A percentile compares a stretch with the other conserved stretches of the same genome.
These are phyloP conservation scores for Syngnathus typhle DNA, from an alignment of 2,113 vertebrate genomes.

Conservation along the genomic window DNA sequence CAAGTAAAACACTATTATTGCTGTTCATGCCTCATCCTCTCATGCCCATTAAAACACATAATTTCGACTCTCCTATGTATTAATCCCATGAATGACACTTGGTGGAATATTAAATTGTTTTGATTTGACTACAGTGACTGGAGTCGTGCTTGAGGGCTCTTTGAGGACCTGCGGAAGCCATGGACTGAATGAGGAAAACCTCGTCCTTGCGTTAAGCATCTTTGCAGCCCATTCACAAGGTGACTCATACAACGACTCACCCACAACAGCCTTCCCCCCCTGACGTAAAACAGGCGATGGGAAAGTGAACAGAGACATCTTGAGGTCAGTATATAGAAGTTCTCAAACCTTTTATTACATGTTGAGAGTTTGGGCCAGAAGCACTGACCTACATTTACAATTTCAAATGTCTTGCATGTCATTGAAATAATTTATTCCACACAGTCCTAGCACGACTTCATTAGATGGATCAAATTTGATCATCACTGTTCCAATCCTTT, in stretches of 20 bases:
- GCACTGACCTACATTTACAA: no score
- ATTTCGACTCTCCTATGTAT: slow-evolving; percentile 13
- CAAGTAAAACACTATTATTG: neutral
- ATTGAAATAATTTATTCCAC: no score
- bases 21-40: neutral
- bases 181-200: slow-evolving; percentile 15
- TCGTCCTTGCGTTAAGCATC: slow-evolving; percentile 27
- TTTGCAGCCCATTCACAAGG: slow-evolving; percentile 27
- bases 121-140: neutral
- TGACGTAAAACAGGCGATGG: neutral
- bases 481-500: neutral
- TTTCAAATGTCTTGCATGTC: no score
- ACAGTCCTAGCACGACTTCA: no score
- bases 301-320: slow-evolving; percentile 49
- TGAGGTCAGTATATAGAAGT: slow-evolving; percentile 29
- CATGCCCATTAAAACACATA: neutral
- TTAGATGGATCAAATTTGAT: no score
- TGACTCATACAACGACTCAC: slow-evolving; percentile 54
- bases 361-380: no score
- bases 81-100: slow-evolving; percentile 6
- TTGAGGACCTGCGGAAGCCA: neutral
- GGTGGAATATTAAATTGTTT: neutral
- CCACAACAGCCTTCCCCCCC: neutral
- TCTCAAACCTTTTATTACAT: neutral
- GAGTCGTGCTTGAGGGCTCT: neutral